Conservation (phyloP, 1,140 invertebrate species). For the Bombus waltoni region DNA sequence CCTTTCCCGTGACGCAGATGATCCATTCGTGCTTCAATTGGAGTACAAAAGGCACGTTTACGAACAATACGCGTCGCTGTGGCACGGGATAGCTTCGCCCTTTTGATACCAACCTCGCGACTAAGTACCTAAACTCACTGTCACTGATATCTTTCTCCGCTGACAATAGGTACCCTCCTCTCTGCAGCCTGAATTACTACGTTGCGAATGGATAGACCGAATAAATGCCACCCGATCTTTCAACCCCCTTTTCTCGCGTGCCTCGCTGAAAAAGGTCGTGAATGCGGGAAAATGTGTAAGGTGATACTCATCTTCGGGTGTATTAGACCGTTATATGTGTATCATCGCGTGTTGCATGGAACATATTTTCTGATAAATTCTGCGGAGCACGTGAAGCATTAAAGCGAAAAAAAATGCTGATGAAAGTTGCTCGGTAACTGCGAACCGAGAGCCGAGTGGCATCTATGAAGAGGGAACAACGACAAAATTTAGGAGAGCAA, state of each 20-base stretch:
- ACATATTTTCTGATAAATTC: not conserved
- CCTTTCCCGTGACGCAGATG: constrained; percentile 47
- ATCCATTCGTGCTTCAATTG: constrained; percentile 64
- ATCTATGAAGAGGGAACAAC: too few species aligned
- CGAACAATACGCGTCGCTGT: constrained; percentile 58
- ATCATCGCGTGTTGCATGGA: not conserved
- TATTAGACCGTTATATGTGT: not conserved
- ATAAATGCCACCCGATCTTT: constrained; percentile 41
- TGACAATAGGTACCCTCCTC: constrained; percentile 47
- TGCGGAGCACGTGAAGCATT: not conserved
- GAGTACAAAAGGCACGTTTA: constrained; percentile 65
- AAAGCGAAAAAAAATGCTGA: too few species aligned
- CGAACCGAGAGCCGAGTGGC: too few species aligned
- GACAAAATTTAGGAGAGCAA: too few species aligned
- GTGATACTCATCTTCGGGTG: not conserved
- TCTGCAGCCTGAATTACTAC: constrained; percentile 44
- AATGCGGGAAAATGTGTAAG: not conserved
- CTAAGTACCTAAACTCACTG: constrained; percentile 63
- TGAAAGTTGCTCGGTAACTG: too few species aligned
- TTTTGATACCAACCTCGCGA: constrained; percentile 59
- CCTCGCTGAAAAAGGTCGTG: not conserved
- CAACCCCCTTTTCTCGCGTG: constrained; percentile 10
- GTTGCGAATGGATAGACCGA: constrained; percentile 35
- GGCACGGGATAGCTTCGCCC: constrained; percentile 49
- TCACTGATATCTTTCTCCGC: constrained; percentile 57